Evolutionary conservation across 2,888 invertebrate species (phyloP).

Genomic region (Melanostoma mellinum): DNA sequence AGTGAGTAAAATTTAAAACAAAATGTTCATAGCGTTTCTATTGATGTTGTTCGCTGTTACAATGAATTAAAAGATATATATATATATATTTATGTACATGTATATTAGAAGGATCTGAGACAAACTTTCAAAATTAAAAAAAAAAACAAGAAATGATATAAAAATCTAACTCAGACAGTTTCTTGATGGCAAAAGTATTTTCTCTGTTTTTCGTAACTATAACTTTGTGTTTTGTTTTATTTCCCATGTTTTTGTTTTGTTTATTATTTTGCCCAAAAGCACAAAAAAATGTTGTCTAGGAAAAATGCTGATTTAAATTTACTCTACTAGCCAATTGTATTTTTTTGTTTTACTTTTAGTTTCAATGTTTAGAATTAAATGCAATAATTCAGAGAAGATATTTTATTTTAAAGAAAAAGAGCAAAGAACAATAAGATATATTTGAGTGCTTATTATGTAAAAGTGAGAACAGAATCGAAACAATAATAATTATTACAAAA

Average conservation of each 20-base stretch:
- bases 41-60: conserved; percentile 67
- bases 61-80: conserved; percentile 41
- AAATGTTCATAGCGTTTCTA: conserved; percentile 67
- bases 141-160: background rate
- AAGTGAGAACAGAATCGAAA: conserved; percentile 61
- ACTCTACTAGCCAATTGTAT: conserved; percentile 55
- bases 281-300: conserved; percentile 52
- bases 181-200: conserved; percentile 57
- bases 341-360: conserved; percentile 46
- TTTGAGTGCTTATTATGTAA: conserved; percentile 68
- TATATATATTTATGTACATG: conserved; percentile 25
- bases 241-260: conserved; percentile 5
- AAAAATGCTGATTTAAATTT: conserved; percentile 39
- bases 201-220: conserved; percentile 40
- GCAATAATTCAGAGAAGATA: conserved; percentile 71
- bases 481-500: conserved; percentile 66
- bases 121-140: conserved; percentile 52
- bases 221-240: conserved; percentile 14
- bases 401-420: conserved; percentile 60
- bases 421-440: conserved; percentile 46
- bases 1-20: conserved; percentile 40
- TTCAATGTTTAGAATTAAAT: conserved; percentile 65
- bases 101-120: conserved; percentile 33
- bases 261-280: conserved; percentile 47
- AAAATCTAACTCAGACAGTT: conserved; percentile 18